Base-by-base conservation (phyloP, 2,113 vertebrate species). In the Pollimyrus isidori region DNA sequence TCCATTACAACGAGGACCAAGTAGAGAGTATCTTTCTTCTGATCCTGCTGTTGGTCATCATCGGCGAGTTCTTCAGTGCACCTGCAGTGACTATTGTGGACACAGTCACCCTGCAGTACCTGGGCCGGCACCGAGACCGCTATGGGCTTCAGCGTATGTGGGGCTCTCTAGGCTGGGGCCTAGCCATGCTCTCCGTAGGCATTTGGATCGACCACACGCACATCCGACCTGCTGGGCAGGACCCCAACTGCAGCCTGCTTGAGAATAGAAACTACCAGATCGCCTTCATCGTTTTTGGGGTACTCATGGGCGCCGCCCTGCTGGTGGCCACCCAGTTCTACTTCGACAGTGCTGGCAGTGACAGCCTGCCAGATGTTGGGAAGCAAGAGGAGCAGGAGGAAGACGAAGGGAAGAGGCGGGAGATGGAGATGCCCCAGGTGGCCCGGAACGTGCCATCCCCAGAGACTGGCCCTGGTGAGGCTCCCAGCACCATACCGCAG, bases 81-180 rank as follows among this genome's bases (percentile, higher is more conserved):
- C 98, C 98, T 0, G 98, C 98, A 0, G 95, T 99, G 80, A 99
- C 98, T 45, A 99, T 99, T 17, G 98, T 99, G 91, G 98, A 99
- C 94, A 99, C 98, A 0, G 95, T 99, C 30, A 99, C 98, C 0
- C 95, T 99, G 89, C 98, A 99, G 93, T 98, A 99, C 90, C 96
- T 99, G 0, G 98, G 98, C 1, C 97, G 95, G 10, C 97, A 99
- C 89, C 93, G 98, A 1, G 98, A 99, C 91, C 97, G 97, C 3
- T 99, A 99, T 1, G 98, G 98, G 21, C 91, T 99, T 91, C 98
- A 99, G 94, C 95, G 98, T 30, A 99, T 99, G 98, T 99, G 98
- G 98, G 98, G 98, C 0, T 99, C 98, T 2, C 95, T 99, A 92
- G 98, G 98, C 89, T 99, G 98, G 98, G 98, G 98, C 0, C 90